Percentiles rank a stretch among this genome's conserved stretches.
Evolutionary conservation across 2,888 invertebrate genomes (phyloP).

Genomic region (Chrysopilus asiliformis): DNA sequence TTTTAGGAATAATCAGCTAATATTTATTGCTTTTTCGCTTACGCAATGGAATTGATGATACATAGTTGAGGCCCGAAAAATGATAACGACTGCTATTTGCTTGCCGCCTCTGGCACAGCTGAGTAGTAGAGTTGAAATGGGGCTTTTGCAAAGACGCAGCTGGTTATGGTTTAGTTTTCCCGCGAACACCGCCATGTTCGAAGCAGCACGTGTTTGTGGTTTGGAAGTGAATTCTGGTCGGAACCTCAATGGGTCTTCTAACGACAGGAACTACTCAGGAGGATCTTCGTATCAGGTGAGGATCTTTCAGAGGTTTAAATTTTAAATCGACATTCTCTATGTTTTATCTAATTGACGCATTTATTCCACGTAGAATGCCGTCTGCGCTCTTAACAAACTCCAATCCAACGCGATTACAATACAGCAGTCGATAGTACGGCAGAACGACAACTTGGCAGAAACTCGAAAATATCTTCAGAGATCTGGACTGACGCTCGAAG

Average conservation of each 20-base stretch:
- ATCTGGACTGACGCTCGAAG: slow-evolving; percentile 48
- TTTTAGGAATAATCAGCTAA: too few relatives aligned
- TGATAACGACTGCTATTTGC: too few relatives aligned
- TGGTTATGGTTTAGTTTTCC: slow-evolving; percentile 1
- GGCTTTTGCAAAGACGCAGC: not conserved
- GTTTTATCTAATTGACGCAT: not conserved
- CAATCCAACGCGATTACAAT: slow-evolving; percentile 58
- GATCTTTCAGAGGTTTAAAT: too few relatives aligned
- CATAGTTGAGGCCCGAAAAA: too few relatives aligned
- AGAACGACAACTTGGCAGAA: slow-evolving; percentile 35
- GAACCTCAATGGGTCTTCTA: too few relatives aligned
- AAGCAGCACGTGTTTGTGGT: slow-evolving; percentile 3
- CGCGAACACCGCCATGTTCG: slow-evolving; percentile 6
- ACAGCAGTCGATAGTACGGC: slow-evolving; percentile 31
- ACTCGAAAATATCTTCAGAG: slow-evolving; percentile 47
- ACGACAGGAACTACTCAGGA: too few relatives aligned
- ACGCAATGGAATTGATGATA: too few relatives aligned
- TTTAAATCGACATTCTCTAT: not conserved
- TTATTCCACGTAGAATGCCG: slow-evolving; percentile 45
- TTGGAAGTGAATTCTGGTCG: too few relatives aligned
- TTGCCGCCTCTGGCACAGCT: too few relatives aligned
- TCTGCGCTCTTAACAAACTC: slow-evolving; percentile 51
- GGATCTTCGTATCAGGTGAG: too few relatives aligned
- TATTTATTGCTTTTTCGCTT: too few relatives aligned
- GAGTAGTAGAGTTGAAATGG: too few relatives aligned